Base-by-base conservation (phyloP, 1,140 invertebrate species). In the Ylistrum balloti region DNA sequence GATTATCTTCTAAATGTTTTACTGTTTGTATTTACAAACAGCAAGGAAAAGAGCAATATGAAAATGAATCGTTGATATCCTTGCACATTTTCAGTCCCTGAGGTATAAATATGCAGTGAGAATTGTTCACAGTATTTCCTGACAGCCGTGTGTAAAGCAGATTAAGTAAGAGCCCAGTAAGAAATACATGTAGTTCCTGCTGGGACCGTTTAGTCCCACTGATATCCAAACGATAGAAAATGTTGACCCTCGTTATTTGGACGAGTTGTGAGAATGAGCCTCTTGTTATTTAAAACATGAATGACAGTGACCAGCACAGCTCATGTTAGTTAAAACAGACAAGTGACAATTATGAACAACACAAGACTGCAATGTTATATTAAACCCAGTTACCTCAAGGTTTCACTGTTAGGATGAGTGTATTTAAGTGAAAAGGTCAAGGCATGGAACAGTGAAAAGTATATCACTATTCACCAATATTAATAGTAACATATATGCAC, bases 71-170 rank as follows among this genome's bases (percentile, higher is more conserved):
- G 56, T 74, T 74, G 56, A 74, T 74, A 74, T 28, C 56, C 56
- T 74, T 74, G 56, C 56, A 74, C 56, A 74, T 74, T 74, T 74
- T 74, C 56, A 17, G 56, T 74, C 56, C 56, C 56, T 74, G 56
- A 74, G 56, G 56, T 74, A 74, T 74, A n/a, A 74, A 74, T 74
- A 74, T 74, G 56, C 56, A 74, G n/a, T 74, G 56, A 74, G 56
- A 74, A 74, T 74, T 74, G 22, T 74, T 28, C 56, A 38, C 35
- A 74, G 56, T 74, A n/a, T 74, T 9, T 28, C n/a, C 22, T 28
- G 56, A 45, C 17, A 17, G 41, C 41, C 20, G 41, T 74, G 56
- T 28, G 28, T 74, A 74, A 74, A 74, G 22, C 56, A 74, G 56
- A 74, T 74, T 22, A 74, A 74, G 28, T 74, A 74, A n/a, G 56